phyloP scores from a whole-genome alignment of 2,888 invertebrate genomes.

The Axea sp. region DNA sequence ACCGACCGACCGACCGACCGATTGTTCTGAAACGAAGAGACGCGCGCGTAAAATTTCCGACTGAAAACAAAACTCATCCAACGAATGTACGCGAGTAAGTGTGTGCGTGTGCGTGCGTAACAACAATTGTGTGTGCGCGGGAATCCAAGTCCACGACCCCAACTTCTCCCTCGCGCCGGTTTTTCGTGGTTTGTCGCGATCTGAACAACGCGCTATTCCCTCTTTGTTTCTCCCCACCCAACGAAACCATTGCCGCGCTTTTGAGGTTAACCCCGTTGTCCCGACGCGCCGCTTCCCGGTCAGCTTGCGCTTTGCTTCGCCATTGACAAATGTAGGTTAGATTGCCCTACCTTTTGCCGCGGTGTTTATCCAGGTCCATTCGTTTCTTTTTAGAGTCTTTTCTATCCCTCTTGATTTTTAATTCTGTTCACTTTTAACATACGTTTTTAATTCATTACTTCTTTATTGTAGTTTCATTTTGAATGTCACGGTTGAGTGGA shows the following conservation, averaged over 20 bases:
- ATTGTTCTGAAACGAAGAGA: no score
- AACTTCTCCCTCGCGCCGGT: not conserved
- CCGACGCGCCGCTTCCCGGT: constrained; percentile 15
- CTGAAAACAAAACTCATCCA: constrained; percentile 7
- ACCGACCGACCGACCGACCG: no score
- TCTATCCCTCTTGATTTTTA: not conserved
- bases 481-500: constrained; percentile 11
- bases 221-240: not conserved
- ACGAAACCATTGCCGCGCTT: constrained; percentile 20
- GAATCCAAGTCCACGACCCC: not conserved
- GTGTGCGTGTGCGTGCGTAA: constrained; percentile 6
- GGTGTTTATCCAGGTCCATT: not conserved
- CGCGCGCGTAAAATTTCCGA: constrained; percentile 20
- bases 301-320: not conserved
- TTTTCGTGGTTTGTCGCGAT: not conserved
- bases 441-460: not conserved
- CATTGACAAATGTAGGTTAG: constrained; percentile 77
- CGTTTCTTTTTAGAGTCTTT: no score
- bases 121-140: constrained; percentile 4
- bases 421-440: not conserved
- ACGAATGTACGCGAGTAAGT: not conserved
- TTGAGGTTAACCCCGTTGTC: constrained; percentile 31
- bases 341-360: constrained; percentile 57
- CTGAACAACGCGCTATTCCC: constrained; percentile 4
- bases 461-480: not conserved